A percentile compares a stretch with the other conserved stretches of the same genome.
These are phyloP conservation scores for Sebastes reedi DNA, from an alignment of 2,797 vertebrate species.

Conservation along the genomic window DNA sequence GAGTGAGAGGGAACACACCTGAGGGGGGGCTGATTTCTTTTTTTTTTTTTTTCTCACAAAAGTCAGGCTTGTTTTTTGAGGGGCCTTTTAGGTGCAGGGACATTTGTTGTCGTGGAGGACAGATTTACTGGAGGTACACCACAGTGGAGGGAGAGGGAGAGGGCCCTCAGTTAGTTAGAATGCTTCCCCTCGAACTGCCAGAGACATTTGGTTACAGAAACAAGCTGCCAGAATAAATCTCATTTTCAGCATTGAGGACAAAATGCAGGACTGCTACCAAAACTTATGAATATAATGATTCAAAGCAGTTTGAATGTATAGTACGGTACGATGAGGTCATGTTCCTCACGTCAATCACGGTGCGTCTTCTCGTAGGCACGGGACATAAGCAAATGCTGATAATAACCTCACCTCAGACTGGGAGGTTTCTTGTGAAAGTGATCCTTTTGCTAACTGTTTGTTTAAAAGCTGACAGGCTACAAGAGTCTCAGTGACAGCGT, in stretches of 20 bases:
- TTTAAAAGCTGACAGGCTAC: constrained; percentile 83
- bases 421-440: constrained; percentile 71
- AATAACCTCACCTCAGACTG: constrained; percentile 64
- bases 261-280: constrained; percentile 17
- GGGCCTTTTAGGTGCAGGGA: constrained; percentile 62
- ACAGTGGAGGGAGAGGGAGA: constrained; percentile 45
- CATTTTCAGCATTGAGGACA: constrained; percentile 18
- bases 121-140: constrained; percentile 64
- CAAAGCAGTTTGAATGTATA: neutral
- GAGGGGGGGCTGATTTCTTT: constrained; percentile 48
- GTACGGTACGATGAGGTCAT: constrained; percentile 19
- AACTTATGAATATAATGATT: constrained; percentile 7
- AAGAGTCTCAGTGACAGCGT: constrained; percentile 79
- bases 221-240: constrained; percentile 35
- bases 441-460: constrained; percentile 77
- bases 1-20: constrained; percentile 76
- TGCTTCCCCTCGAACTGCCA: constrained; percentile 42
- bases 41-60: constrained; percentile 38
- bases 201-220: constrained; percentile 54
- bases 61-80: constrained; percentile 64
- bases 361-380: neutral
- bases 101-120: constrained; percentile 66
- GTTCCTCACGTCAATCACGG: constrained; percentile 3
- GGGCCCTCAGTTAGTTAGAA: constrained; percentile 29
- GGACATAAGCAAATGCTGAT: constrained; percentile 32